Evolutionary conservation across 2,113 vertebrate species (phyloP), one percentile per base, ranked within the genome.

Genomic region (Trogon melanurus): DNA sequence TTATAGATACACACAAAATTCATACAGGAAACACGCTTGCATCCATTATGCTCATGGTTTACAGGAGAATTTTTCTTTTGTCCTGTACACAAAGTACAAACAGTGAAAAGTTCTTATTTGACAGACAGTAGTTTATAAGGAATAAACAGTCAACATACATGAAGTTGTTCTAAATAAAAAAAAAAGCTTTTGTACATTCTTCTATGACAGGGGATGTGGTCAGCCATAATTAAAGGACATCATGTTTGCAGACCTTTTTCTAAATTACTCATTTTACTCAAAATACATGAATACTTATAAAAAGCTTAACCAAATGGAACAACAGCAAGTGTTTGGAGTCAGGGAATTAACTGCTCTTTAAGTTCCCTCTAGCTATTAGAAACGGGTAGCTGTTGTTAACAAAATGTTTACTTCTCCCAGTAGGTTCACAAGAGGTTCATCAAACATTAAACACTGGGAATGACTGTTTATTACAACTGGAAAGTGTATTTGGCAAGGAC

Each of bases 221-320:
- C 76, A 95, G 44, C 47, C 87, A 85, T 62, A 93, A 94, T 70
- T 69, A 80, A 51, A 88, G 51, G n/a, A 51, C 81, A 89, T 57
- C 2, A 26, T 47, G 34, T 26, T 48, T 92, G 48, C 45, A 76
- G 58, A 54, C 74, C 13, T 70, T 79, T 70, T 85, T 47, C 30
- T 13, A 91, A 93, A 60, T 60, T 56, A 91, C 70, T 81, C 36
- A 62, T 89, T 87, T 92, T 85, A 93, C 83, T 94, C 27, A 95
- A 97, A 97, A 88, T 84, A 88, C 7, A 20, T 47, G 70, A 89
- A 62, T 36, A 34, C 36, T 26, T 83, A 64, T 23, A 79, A 90
- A 88, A 87, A 95, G 10, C 38, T 81, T 84, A 90, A 86, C 26
- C 29, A 88, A 61, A 91, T 48, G 16, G 51, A 92, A 82, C 45